phyloP scores from a whole-genome alignment of 2,888 invertebrate genomes.

The Tenthredo scrophulariae region DNA sequence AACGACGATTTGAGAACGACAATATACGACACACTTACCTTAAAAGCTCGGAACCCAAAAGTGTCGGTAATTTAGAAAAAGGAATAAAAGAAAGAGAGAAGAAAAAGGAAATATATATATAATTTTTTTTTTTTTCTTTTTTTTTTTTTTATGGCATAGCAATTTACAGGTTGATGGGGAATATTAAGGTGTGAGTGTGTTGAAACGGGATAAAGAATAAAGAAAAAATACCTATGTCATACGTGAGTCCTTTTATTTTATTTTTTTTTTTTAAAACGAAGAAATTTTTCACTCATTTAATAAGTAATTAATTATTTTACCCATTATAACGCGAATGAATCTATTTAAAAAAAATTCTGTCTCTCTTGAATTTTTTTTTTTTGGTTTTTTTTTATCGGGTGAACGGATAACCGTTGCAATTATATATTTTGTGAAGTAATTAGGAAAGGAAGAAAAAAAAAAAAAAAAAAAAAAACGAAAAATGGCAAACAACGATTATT shows the following conservation, averaged over 20 bases:
- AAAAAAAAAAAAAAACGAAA: too few species aligned
- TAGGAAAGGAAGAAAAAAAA: too few species aligned
- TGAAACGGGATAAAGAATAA: background rate
- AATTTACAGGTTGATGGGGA: background rate
- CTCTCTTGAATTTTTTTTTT: too few species aligned
- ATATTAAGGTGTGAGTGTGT: background rate
- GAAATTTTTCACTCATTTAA: background rate
- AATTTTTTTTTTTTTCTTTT: background rate
- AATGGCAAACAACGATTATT: too few species aligned
- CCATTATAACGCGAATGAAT: too few species aligned
- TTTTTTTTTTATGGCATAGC: background rate
- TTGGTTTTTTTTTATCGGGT: too few species aligned
- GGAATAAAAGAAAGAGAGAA: background rate
- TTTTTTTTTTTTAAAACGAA: background rate
- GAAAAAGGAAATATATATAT: background rate
- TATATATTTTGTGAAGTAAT: too few species aligned
- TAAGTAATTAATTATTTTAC: too few species aligned
- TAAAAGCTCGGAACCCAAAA: slow-evolving; percentile 59
- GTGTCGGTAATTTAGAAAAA: slow-evolving; percentile 29
- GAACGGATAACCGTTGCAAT: too few species aligned
- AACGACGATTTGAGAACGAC: slow-evolving; percentile 58
- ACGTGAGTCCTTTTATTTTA: background rate
- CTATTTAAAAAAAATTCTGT: too few species aligned
- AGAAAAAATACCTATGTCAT: background rate
- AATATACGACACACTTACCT: slow-evolving; percentile 61